A percentile compares a stretch with the other conserved stretches of the same genome.
phyloP scores from a whole-genome alignment of 2,113 vertebrate genomes.

The Telmatochromis sp. region DNA sequence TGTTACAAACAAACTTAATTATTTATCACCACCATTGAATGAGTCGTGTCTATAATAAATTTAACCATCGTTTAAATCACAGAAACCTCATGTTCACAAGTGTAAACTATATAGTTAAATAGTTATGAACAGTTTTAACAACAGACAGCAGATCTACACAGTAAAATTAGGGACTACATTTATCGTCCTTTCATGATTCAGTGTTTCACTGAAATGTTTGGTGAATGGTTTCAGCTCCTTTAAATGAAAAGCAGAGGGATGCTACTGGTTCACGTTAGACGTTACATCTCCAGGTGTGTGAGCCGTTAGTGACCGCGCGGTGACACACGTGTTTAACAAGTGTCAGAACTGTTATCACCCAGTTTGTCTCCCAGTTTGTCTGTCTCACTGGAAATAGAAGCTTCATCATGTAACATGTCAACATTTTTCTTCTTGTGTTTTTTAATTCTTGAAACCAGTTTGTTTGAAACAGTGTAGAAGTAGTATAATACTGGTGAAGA shows the following conservation, averaged over 20 bases:
- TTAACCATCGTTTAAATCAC: background rate
- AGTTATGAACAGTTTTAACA: background rate
- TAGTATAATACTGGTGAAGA: background rate
- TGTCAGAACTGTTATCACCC: background rate
- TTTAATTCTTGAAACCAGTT: background rate
- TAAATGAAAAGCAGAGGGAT: background rate
- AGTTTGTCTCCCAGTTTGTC: background rate
- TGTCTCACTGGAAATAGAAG: background rate
- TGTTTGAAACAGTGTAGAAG: background rate
- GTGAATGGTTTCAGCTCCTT: background rate
- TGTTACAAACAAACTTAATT: background rate
- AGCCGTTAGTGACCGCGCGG: accelerated
- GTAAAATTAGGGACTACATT: background rate
- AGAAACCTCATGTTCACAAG: background rate
- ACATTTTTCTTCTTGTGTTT: background rate
- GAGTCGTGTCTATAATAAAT: background rate
- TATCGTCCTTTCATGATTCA: background rate
- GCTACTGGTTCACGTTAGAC: background rate
- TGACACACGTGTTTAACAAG: background rate
- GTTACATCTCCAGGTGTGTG: background rate
- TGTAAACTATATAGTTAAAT: background rate
- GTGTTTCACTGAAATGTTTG: background rate
- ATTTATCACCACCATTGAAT: background rate
- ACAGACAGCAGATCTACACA: accelerated
- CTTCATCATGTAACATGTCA: background rate